A percentile compares a stretch with the other conserved stretches of the same genome.
phyloP scores from a whole-genome alignment of 2,888 invertebrate species.

The Amaurobius ferox region DNA sequence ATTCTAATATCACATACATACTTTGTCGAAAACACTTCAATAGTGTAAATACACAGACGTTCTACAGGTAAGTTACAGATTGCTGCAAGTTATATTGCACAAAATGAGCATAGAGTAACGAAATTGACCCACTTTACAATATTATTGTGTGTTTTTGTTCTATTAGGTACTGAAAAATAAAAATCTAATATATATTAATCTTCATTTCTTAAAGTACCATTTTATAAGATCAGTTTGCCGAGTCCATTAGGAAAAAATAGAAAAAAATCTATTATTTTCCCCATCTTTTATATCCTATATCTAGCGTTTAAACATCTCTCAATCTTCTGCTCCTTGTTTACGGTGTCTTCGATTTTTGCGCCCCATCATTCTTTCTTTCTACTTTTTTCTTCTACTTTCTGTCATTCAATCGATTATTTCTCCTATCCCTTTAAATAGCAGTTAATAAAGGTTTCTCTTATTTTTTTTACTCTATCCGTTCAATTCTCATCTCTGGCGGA shows the following conservation, averaged over 20 bases:
- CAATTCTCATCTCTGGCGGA: conserved; percentile 31
- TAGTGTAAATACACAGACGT: no score
- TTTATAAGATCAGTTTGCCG: conserved; percentile 43
- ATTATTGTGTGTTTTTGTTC: no score
- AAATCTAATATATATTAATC: background rate
- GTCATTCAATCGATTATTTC: conserved; percentile 54
- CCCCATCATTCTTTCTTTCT: conserved; percentile 48
- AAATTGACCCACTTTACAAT: no score
- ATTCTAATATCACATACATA: no score
- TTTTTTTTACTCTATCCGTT: conserved; percentile 27
- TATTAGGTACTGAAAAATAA: no score
- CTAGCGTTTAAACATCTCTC: conserved; percentile 66
- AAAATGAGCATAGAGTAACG: no score
- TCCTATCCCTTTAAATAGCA: conserved; percentile 70
- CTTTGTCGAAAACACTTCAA: no score
- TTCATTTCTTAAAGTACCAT: background rate
- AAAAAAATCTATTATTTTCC: conserved; percentile 24
- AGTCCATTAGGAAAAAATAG: conserved; percentile 36
- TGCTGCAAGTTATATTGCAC: no score
- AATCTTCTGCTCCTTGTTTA: conserved; percentile 64
- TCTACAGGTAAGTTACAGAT: no score
- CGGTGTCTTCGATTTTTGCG: conserved; percentile 62
- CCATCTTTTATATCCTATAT: conserved; percentile 46
- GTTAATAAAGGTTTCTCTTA: conserved; percentile 67
- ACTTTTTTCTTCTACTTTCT: conserved; percentile 24